These are phyloP conservation scores for Drosophila formosana DNA, from an alignment of 2,888 invertebrate species.

Conservation along the genomic window DNA sequence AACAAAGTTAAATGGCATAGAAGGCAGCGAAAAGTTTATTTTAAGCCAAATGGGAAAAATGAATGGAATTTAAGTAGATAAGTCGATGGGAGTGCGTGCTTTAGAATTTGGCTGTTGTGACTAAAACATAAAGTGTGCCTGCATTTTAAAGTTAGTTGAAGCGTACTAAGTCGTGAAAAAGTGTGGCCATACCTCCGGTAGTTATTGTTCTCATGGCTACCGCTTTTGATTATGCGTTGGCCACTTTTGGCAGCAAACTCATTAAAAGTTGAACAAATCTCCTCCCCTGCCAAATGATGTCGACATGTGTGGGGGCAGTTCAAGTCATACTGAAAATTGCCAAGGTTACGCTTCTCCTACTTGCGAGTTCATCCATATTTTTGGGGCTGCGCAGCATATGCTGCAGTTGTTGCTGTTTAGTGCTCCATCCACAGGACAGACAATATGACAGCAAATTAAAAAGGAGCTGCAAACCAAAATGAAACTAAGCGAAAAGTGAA, in stretches of 20 bases:
- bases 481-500: conserved; percentile 20
- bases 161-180: conserved; percentile 43
- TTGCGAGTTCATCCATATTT: conserved; percentile 4
- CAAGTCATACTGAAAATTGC: conserved; percentile 5
- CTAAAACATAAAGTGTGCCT: conserved; percentile 21
- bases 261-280: conserved; percentile 59
- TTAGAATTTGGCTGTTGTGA: conserved; percentile 12
- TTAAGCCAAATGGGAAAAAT: conserved; percentile 32
- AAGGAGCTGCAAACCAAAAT: conserved; percentile 19
- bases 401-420: conserved; percentile 7
- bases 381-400: conserved; percentile 34
- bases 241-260: conserved; percentile 47
- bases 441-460: conserved; percentile 52
- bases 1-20: neutral
- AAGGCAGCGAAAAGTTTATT: conserved; percentile 16
- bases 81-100: conserved; percentile 11
- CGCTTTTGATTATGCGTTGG: conserved; percentile 16
- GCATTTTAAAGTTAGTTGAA: conserved; percentile 39
- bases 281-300: conserved; percentile 13
- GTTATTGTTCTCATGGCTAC: conserved; percentile 6
- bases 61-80: conserved; percentile 29
- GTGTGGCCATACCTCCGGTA: conserved; percentile 15
- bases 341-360: neutral
- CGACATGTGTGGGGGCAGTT: conserved; percentile 34
- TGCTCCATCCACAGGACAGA: conserved; percentile 10